A percentile compares a stretch with the other conserved stretches of the same genome.
phyloP scores from a whole-genome alignment of 2,797 vertebrate genomes.

The Acestrorhynchus altus region DNA sequence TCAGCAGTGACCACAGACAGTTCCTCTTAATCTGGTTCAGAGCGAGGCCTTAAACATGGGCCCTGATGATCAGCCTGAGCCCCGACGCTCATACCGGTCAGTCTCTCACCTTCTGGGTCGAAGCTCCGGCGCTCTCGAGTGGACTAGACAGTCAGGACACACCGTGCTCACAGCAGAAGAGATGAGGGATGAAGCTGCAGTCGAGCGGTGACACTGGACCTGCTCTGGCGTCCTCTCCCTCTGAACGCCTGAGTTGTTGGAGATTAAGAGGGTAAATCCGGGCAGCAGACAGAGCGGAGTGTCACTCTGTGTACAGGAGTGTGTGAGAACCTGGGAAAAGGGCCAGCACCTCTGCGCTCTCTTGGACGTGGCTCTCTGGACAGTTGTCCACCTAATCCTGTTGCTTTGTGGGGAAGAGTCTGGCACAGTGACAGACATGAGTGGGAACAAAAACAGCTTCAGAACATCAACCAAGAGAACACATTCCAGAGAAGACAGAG shows the following conservation, averaged over 20 bases:
- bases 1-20: no score
- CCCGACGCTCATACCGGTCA: no score
- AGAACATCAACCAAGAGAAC: no score
- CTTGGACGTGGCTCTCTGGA: not conserved
- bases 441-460: not conserved
- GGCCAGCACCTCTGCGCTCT: not conserved
- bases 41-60: not conserved
- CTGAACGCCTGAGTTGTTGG: not conserved
- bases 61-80: not conserved
- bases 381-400: constrained; percentile 44
- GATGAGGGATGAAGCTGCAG: not conserved
- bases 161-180: not conserved
- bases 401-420: not conserved
- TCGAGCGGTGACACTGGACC: not conserved
- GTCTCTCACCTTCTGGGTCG: constrained; percentile 51
- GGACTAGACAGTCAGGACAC: not conserved
- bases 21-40: constrained; percentile 5
- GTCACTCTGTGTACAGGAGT: not conserved
- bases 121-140: not conserved
- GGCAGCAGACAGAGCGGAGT: constrained; percentile 3
- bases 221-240: not conserved
- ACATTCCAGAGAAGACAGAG: no score
- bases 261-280: constrained; percentile 20
- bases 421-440: not conserved
- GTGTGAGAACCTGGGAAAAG: not conserved